A percentile compares a stretch with the other conserved stretches of the same genome.
These are phyloP conservation scores for Tetanocera ferruginea DNA, from an alignment of 2,888 invertebrate genomes.

Conservation along the genomic window DNA sequence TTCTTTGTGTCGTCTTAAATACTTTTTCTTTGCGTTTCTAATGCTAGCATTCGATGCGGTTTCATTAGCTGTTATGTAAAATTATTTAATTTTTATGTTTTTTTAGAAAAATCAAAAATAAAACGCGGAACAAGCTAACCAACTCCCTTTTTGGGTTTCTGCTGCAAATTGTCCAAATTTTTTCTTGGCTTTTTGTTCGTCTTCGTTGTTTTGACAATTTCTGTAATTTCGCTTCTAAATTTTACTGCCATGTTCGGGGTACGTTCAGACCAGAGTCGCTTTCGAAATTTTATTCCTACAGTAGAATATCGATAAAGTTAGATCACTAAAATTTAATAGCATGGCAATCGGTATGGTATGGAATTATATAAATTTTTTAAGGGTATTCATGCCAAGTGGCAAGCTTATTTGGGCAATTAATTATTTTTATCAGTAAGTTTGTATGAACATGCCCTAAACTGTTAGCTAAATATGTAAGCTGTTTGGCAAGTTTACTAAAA, in stretches of 20 bases:
- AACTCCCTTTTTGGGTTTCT: conserved; percentile 32
- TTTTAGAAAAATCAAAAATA: conserved; percentile 25
- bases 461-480: no score
- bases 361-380: no score
- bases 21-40: not conserved
- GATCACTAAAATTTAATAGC: no score
- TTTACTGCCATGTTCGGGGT: not conserved
- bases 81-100: not conserved
- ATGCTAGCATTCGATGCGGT: not conserved
- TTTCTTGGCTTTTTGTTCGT: not conserved
- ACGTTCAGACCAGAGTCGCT: not conserved
- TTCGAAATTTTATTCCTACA: no score
- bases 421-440: no score
- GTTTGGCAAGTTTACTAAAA: no score
- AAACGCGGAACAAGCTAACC: not conserved
- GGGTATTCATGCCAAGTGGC: no score
- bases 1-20: not conserved
- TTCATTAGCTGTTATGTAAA: not conserved
- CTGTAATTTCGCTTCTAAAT: not conserved
- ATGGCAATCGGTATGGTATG: no score
- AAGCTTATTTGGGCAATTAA: no score
- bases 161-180: conserved; percentile 2
- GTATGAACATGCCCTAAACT: no score
- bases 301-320: no score
- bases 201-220: conserved; percentile 31